These are phyloP conservation scores for Oncorhynchus keta DNA, from an alignment of 2,113 vertebrate species.

Conservation along the genomic window DNA sequence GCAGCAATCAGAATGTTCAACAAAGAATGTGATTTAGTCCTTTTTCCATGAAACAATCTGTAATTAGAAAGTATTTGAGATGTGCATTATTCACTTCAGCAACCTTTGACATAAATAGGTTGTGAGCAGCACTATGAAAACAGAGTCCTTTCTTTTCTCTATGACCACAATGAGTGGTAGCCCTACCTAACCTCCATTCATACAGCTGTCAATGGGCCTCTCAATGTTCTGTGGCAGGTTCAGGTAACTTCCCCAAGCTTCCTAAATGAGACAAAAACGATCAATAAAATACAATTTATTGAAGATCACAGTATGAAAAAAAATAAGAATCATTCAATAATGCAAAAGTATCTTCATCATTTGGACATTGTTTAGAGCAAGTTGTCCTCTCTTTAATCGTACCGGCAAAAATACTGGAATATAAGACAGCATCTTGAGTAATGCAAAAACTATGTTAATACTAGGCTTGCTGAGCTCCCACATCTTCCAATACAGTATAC, in stretches of 20 bases:
- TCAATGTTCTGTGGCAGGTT: not conserved
- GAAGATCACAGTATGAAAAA: conserved; percentile 34
- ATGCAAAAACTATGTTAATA: not conserved
- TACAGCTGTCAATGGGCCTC: not conserved
- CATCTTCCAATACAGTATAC: not conserved
- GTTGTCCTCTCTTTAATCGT: not conserved
- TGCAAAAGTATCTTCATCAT: conserved; percentile 15
- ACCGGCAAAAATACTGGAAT: conserved; percentile 4
- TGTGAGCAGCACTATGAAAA: not conserved
- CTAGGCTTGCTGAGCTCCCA: not conserved
- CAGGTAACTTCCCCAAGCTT: not conserved
- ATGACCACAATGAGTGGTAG: not conserved
- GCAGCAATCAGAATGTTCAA: too few species aligned
- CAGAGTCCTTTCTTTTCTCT: not conserved
- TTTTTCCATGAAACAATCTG: too few species aligned
- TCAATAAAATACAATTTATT: conserved; percentile 43
- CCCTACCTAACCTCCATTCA: too few species aligned
- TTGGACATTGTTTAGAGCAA: conserved; percentile 10
- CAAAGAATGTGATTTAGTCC: too few species aligned
- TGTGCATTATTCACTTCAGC: too few species aligned
- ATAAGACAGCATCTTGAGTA: too few species aligned
- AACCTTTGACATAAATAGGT: too few species aligned
- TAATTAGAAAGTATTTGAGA: too few species aligned
- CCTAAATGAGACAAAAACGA: not conserved
- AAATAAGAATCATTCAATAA: conserved; percentile 22